Evolutionary conservation across 2,113 vertebrate genomes (phyloP), one percentile per base, ranked within the genome.

Genomic region (Ageneiosus marmoratus): DNA sequence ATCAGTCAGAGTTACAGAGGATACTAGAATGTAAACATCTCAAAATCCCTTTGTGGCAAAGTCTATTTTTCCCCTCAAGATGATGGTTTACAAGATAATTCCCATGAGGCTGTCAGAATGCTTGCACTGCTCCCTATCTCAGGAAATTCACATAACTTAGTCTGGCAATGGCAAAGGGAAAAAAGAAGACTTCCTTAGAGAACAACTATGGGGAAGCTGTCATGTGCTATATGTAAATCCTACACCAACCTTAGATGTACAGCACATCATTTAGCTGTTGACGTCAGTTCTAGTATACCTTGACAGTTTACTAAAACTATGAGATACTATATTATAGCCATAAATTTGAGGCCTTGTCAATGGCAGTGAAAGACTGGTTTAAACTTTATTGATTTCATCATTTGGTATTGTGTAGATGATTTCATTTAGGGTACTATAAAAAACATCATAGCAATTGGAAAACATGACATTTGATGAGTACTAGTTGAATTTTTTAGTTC

Each of bases 51-150:
- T 88, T 77, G 82, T 83, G 84, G 81, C 80, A 82, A 82, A 83
- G 62, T 84, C 81, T 83, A 83, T 89, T 91, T 89, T 90, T 5
- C 56, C 80, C 81, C 87, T 85, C 81, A 91, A 93, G 93, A 94
- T 92, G 89, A 91, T 88, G 90, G 89, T 93, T 93, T 93, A 91
- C 93, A 90, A 90, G 88, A 90, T 89, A 91, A 91, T 91, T 89
- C 91, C 91, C 92, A 85, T 79, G 91, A 90, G 92, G 87, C 88
- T 88, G 85, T 88, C 88, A 85, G 89, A 91, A 91, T 88, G 89
- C 92, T 92, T 90, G 87, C 90, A 89, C 89, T 86, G 90, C 88
- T 89, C 89, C 87, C 83, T 88, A 87, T 92, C 89, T 92, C 91
- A 87, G 92, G 90, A 88, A 89, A 90, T 85, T 82, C 89, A 88